A percentile compares a stretch with the other conserved stretches of the same genome.
Evolutionary conservation across 2,797 vertebrate species (phyloP).

Genomic region (Cygnus olor): DNA sequence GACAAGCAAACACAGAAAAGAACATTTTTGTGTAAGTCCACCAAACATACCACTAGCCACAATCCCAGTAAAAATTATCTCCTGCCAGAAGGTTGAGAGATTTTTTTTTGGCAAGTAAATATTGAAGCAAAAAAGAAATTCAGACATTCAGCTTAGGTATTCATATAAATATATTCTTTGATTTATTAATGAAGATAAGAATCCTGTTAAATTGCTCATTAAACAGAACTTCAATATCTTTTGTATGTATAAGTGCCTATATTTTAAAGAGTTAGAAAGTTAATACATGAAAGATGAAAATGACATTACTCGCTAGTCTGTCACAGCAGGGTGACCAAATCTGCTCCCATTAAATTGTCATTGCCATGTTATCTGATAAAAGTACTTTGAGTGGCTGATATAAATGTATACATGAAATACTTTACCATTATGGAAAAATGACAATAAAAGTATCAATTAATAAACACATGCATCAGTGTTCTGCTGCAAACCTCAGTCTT

Average conservation of each 20-base stretch:
- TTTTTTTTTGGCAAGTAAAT: conserved; percentile 1
- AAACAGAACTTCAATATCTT: conserved; percentile 43
- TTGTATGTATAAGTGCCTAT: conserved; percentile 4
- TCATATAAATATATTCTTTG: conserved; percentile 57
- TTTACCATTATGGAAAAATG: conserved; percentile 13
- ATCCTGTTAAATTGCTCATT: conserved; percentile 63
- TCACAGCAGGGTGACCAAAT: conserved; percentile 62
- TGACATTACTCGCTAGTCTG: conserved; percentile 56
- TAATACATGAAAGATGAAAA: conserved; percentile 67
- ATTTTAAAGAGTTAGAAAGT: conserved; percentile 58
- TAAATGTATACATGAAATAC: conserved; percentile 14
- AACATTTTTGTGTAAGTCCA: not conserved
- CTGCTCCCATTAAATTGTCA: conserved; percentile 49
- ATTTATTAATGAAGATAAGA: conserved; percentile 71
- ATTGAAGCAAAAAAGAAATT: conserved; percentile 38
- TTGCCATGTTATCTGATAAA: conserved; percentile 17
- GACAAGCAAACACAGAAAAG: conserved; percentile 11
- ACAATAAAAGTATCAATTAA: conserved; percentile 47
- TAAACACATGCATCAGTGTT: not conserved
- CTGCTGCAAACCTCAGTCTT: not conserved
- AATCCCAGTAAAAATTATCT: conserved; percentile 31
- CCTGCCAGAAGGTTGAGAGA: not conserved
- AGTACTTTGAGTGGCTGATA: not conserved
- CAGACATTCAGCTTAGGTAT: conserved; percentile 41
- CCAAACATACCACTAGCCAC: not conserved